phyloP scores from a whole-genome alignment of 2,888 invertebrate species.

The Phania funesta region DNA sequence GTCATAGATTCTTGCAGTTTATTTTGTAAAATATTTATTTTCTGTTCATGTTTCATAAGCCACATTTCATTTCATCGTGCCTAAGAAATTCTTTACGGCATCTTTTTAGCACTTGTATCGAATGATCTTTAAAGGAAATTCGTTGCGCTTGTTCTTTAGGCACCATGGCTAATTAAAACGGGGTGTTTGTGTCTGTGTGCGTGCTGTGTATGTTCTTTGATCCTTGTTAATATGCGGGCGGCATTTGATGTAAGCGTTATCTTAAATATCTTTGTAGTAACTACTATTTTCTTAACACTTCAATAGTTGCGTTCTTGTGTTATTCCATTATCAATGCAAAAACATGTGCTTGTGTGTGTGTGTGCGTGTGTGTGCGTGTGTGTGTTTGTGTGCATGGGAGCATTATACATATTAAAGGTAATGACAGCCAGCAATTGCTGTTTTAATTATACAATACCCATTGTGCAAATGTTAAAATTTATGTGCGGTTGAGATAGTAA shows the following conservation, averaged over 20 bases:
- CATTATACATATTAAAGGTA: slow-evolving; percentile 53
- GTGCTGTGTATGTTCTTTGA: neutral
- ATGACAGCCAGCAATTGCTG: slow-evolving; percentile 46
- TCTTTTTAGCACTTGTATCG: slow-evolving; percentile 1
- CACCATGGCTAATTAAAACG: slow-evolving; percentile 50
- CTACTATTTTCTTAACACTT: slow-evolving; percentile 40
- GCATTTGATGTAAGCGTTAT: neutral
- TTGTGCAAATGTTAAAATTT: slow-evolving; percentile 67
- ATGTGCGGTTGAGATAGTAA: slow-evolving; percentile 61
- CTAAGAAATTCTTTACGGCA: neutral
- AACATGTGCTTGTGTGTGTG: neutral
- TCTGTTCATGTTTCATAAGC: slow-evolving; percentile 17
- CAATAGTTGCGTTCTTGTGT: neutral
- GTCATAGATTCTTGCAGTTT: neutral
- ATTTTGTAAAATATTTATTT: slow-evolving; percentile 22
- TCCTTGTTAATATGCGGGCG: slow-evolving; percentile 44
- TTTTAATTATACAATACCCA: slow-evolving; percentile 60
- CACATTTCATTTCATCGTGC: neutral
- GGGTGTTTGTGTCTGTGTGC: neutral
- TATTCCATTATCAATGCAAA: neutral
- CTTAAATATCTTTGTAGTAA: too few species aligned
- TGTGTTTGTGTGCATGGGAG: slow-evolving; percentile 10
- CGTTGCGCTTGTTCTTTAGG: slow-evolving; percentile 36
- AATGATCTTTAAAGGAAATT: slow-evolving; percentile 51
- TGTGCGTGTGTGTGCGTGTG: neutral